Conservation (phyloP, 2,113 vertebrate genomes). For the Salminus brasiliensis region DNA sequence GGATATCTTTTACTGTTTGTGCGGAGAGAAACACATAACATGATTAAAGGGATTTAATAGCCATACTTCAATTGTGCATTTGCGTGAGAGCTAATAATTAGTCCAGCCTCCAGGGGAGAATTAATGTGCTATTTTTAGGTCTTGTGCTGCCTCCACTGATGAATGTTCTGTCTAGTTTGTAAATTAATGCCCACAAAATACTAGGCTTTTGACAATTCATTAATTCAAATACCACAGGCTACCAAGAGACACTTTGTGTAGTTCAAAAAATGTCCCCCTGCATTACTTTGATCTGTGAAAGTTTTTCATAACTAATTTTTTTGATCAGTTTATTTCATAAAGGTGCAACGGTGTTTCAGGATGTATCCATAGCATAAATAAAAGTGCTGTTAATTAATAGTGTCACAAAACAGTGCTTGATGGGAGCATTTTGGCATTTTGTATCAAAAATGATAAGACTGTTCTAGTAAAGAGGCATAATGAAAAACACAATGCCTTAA, state of each 20-base stretch:
- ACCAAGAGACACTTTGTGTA: neutral
- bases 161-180: slow-evolving; percentile 28
- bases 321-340: neutral
- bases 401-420: neutral
- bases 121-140: slow-evolving; percentile 23
- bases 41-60: slow-evolving; percentile 25
- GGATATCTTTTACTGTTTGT: neutral
- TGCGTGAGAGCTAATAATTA: slow-evolving; percentile 43
- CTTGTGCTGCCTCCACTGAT: slow-evolving; percentile 11
- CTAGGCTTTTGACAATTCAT: slow-evolving; percentile 21
- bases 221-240: neutral
- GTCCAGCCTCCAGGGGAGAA: slow-evolving; percentile 9
- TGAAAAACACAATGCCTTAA: neutral
- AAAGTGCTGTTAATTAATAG: neutral
- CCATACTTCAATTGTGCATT: slow-evolving; percentile 19
- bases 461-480: neutral
- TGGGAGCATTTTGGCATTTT: neutral
- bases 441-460: too few relatives aligned
- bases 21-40: slow-evolving; percentile 3
- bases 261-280: neutral
- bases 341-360: slow-evolving; percentile 2
- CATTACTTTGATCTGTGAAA: neutral
- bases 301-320: neutral
- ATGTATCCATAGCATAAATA: neutral
- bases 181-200: slow-evolving; percentile 30